phyloP scores from a whole-genome alignment of 2,113 vertebrate species.

The Nasalis larvatus region DNA sequence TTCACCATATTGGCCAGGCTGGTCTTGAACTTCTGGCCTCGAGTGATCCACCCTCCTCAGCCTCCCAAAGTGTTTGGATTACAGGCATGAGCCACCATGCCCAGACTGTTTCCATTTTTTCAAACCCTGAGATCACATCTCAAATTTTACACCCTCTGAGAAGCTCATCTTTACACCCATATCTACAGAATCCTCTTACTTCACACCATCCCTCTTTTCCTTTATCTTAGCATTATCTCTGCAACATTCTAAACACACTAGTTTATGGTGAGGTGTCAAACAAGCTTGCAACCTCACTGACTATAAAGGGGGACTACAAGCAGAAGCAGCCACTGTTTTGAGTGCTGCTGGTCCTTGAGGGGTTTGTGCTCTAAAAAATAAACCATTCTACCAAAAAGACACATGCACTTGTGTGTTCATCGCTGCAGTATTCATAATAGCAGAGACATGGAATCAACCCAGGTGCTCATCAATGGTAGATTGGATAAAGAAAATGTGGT shows the following conservation, averaged over 20 bases:
- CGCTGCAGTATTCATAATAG: too few species aligned
- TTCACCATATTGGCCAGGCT: too few species aligned
- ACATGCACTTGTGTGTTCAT: too few species aligned
- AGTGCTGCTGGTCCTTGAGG: not conserved
- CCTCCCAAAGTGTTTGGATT: too few species aligned
- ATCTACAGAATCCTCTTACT: not conserved
- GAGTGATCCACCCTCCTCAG: too few species aligned
- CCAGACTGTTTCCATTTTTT: not conserved
- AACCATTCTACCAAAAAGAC: too few species aligned
- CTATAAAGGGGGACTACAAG: not conserved
- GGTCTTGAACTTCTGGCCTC: too few species aligned
- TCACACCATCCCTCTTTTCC: not conserved
- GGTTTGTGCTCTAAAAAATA: not conserved
- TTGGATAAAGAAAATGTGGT: too few species aligned
- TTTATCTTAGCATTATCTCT: not conserved
- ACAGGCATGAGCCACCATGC: too few species aligned
- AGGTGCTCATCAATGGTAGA: too few species aligned
- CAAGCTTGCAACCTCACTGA: not conserved
- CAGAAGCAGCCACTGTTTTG: accelerated
- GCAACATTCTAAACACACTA: not conserved
- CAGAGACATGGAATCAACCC: too few species aligned
- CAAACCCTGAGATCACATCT: not conserved
- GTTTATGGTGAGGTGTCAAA: not conserved
- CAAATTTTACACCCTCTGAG: not conserved
- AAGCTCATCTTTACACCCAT: accelerated